A percentile compares a stretch with the other conserved stretches of the same genome.
Conservation (phyloP, 1,140 invertebrate species). For the Diabrotica virgifera region DNA sequence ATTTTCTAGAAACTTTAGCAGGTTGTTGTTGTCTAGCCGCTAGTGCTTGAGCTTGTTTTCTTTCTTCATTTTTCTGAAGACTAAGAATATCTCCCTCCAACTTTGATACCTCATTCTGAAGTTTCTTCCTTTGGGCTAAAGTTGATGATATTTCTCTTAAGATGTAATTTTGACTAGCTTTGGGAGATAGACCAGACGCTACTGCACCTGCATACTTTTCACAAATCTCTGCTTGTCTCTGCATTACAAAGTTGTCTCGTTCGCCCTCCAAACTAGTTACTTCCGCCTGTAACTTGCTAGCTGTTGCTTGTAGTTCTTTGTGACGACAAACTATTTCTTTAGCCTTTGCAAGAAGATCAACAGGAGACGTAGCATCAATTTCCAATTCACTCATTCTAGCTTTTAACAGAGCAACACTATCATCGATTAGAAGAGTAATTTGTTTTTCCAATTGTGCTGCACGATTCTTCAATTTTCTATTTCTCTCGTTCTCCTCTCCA, state of each 20-base stretch:
- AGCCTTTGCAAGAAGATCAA: conserved; percentile 82
- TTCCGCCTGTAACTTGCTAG: conserved; percentile 76
- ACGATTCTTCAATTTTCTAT: conserved; percentile 73
- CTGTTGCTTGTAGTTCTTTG: conserved; percentile 85
- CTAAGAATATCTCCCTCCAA: conserved; percentile 71
- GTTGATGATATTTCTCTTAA: conserved; percentile 82
- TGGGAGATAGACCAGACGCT: conserved; percentile 59
- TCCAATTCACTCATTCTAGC: conserved; percentile 88
- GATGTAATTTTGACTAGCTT: conserved; percentile 72
- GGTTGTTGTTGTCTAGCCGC: conserved; percentile 29
- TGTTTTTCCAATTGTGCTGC: conserved; percentile 86
- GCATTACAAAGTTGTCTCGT: conserved; percentile 63
- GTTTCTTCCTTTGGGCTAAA: conserved; percentile 73
- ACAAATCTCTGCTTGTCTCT: conserved; percentile 66
- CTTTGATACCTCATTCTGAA: conserved; percentile 73
- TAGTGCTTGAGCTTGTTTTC: conserved; percentile 54
- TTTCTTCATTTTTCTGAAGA: conserved; percentile 68
- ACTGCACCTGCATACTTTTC: conserved; percentile 60
- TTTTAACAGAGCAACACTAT: conserved; percentile 86
- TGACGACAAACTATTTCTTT: conserved; percentile 90
- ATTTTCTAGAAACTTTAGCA: conserved; percentile 56
- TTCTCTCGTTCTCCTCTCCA: conserved; percentile 78
- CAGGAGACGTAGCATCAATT: conserved; percentile 75
- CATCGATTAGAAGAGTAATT: conserved; percentile 84
- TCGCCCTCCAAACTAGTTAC: conserved; percentile 68